phyloP scores from a whole-genome alignment of 2,797 vertebrate genomes.

The Lates japonicus region DNA sequence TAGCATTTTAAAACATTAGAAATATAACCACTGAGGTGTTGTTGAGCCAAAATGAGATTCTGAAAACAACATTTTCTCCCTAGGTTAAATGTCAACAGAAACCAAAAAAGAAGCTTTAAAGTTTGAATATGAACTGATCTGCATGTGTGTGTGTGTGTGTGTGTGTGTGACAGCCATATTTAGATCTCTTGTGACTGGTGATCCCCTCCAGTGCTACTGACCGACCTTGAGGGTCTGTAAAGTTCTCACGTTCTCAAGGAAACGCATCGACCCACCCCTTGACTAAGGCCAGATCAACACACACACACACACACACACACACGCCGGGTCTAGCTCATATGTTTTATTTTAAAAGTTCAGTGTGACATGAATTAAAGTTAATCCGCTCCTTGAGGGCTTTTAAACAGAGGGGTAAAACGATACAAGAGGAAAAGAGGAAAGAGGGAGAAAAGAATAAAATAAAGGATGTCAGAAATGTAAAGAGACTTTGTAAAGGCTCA shows the following conservation, averaged over 20 bases:
- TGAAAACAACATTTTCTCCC: background rate
- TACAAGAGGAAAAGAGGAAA: conserved; percentile 41
- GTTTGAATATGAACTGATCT: conserved; percentile 12
- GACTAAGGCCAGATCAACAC: conserved; percentile 65
- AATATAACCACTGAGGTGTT: background rate
- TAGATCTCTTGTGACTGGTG: conserved; percentile 63
- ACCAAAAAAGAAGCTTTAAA: background rate
- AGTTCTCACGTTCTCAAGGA: conserved; percentile 83
- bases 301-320: conserved; percentile 37
- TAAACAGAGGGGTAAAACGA: conserved; percentile 70
- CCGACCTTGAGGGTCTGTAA: conserved; percentile 82
- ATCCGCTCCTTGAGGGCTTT: conserved; percentile 79
- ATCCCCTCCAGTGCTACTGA: conserved; percentile 74
- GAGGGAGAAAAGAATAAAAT: conserved; percentile 26
- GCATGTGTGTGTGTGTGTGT: conserved; percentile 18
- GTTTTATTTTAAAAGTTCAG: conserved; percentile 81
- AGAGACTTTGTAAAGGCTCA: conserved; percentile 26
- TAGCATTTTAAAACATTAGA: background rate
- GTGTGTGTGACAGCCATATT: conserved; percentile 39
- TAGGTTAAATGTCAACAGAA: background rate
- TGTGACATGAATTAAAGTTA: conserved; percentile 83
- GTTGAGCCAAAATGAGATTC: background rate
- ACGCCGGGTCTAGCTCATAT: too few relatives aligned
- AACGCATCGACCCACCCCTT: conserved; percentile 51
- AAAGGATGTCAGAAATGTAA: conserved; percentile 27